These are phyloP conservation scores for Fulica atra DNA, from an alignment of 2,113 vertebrate species.

Conservation along the genomic window DNA sequence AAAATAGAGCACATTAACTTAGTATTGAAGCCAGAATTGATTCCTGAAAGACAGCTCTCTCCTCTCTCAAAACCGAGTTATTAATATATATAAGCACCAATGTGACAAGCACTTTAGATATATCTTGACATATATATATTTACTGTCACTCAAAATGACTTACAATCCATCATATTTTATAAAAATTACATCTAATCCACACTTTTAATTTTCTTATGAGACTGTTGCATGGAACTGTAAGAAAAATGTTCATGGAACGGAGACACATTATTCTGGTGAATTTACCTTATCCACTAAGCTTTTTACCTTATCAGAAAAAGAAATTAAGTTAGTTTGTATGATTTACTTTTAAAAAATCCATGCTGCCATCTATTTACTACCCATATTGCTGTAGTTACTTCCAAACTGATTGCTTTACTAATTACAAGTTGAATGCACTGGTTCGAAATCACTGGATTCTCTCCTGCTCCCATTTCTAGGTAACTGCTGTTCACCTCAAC, in stretches of 20 bases:
- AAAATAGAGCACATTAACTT: constrained; percentile 22
- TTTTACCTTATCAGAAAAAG: constrained; percentile 42
- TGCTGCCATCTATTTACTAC: constrained; percentile 48
- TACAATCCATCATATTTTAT: background rate
- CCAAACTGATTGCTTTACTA: background rate
- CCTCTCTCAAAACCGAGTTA: background rate
- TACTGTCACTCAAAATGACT: constrained; percentile 1
- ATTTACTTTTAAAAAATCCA: constrained; percentile 53
- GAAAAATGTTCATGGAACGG: background rate
- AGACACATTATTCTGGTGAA: constrained; percentile 21
- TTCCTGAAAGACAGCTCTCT: background rate
- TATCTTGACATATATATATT: constrained; percentile 2
- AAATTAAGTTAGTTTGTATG: constrained; percentile 44
- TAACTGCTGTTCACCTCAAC: background rate
- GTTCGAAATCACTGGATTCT: background rate
- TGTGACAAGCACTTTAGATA: background rate
- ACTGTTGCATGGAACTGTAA: background rate
- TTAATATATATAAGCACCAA: background rate
- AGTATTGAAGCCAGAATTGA: background rate
- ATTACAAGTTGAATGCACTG: background rate
- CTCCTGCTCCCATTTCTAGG: background rate
- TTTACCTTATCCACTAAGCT: constrained; percentile 44
- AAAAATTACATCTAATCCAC: background rate
- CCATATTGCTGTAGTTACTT: background rate
- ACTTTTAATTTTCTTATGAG: constrained; percentile 26